Conservation (phyloP, 2,797 vertebrate species). For the Poecile montanus region DNA sequence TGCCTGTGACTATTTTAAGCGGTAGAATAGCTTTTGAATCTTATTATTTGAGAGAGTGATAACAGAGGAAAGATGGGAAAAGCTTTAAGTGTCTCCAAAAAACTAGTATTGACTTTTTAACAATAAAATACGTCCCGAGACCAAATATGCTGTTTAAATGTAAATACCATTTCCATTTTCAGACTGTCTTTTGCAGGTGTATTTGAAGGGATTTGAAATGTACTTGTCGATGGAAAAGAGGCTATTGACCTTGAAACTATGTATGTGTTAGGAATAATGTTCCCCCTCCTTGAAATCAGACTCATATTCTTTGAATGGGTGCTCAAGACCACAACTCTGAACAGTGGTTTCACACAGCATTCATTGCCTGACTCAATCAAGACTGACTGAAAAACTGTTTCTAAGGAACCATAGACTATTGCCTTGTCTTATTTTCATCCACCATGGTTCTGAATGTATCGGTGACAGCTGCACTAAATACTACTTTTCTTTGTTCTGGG, state of each 20-base stretch:
- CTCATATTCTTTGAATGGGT: not conserved
- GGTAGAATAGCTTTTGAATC: slow-evolving; percentile 36
- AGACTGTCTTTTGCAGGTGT: slow-evolving; percentile 43
- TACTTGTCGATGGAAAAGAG: slow-evolving; percentile 46
- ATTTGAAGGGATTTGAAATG: slow-evolving; percentile 50
- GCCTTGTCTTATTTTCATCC: not conserved
- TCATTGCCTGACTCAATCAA: not conserved
- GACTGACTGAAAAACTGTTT: not conserved
- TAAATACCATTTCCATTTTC: slow-evolving; percentile 59
- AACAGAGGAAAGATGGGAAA: slow-evolving; percentile 18
- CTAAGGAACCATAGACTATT: not conserved
- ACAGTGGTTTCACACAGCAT: not conserved
- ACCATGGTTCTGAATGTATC: not conserved
- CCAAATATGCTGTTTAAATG: slow-evolving; percentile 54
- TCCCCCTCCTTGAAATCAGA: slow-evolving; percentile 12
- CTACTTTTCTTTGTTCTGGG: not conserved
- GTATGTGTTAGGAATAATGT: slow-evolving; percentile 47
- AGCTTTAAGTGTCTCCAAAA: slow-evolving; percentile 21
- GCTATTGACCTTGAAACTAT: slow-evolving; percentile 55
- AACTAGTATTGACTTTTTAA: slow-evolving; percentile 53
- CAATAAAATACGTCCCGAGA: slow-evolving; percentile 28
- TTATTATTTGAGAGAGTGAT: slow-evolving; percentile 18
- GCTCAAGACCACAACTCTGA: slow-evolving; percentile 13
- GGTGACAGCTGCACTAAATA: not conserved
- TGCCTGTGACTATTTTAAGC: slow-evolving; percentile 21